Conservation (phyloP, 53 echinoderm and acorn worm genomes). For the Hippasteria phrygiana region DNA sequence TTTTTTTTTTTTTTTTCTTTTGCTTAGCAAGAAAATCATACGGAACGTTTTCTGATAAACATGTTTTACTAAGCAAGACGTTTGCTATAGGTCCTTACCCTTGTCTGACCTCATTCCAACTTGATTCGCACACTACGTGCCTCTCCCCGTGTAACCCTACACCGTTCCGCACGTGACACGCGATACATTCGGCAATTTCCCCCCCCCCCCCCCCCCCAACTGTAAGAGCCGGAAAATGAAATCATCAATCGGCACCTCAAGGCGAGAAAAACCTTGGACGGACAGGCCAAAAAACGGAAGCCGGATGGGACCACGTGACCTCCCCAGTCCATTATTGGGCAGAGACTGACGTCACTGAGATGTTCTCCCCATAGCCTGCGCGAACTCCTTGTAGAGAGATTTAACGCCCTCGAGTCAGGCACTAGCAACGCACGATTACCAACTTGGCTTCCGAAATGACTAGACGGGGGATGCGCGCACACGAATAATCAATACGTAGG, state of each 20-base stretch:
- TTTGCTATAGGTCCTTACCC: too few relatives aligned
- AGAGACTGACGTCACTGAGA: conserved; percentile 27
- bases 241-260: not conserved
- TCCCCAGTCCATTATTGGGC: not conserved
- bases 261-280: not conserved
- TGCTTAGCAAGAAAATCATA: too few relatives aligned
- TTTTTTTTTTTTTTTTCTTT: too few relatives aligned
- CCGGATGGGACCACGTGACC: not conserved
- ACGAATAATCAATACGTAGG: too few relatives aligned
- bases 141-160: not conserved
- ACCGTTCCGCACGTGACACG: not conserved
- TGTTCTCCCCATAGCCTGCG: not conserved
- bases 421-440: too few relatives aligned
- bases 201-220: too few relatives aligned
- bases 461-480: too few relatives aligned
- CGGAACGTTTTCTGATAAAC: too few relatives aligned
- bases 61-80: too few relatives aligned
- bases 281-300: not conserved
- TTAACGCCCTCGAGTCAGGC: not conserved
- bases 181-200: not conserved
- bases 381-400: not conserved
- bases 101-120: too few relatives aligned
- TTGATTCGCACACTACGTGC: not conserved
- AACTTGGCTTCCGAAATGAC: too few relatives aligned
- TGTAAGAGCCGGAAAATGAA: too few relatives aligned